These are phyloP conservation scores for Dendrolimus kikuchii DNA, from an alignment of 1,140 invertebrate genomes.

Conservation along the genomic window DNA sequence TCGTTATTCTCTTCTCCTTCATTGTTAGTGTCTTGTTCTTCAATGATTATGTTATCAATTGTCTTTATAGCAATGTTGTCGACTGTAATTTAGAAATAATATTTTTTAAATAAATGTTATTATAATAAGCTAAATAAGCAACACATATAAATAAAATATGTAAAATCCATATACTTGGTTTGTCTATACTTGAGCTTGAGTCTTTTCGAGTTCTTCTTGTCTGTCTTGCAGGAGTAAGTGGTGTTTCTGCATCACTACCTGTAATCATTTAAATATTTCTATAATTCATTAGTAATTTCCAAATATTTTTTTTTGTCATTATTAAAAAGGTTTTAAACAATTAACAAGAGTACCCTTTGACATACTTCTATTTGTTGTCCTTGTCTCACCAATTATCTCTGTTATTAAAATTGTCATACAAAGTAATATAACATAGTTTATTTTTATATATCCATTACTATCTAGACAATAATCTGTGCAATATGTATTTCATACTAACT, in stretches of 20 bases:
- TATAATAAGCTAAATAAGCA: background rate
- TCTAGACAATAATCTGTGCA: too few relatives aligned
- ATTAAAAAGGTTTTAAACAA: too few relatives aligned
- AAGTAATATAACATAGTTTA: too few relatives aligned
- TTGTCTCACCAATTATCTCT: too few relatives aligned
- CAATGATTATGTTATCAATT: constrained; percentile 31
- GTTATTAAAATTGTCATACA: too few relatives aligned
- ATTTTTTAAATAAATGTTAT: background rate
- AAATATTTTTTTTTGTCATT: too few relatives aligned
- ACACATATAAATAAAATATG: background rate
- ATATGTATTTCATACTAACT: too few relatives aligned
- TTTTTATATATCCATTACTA: too few relatives aligned
- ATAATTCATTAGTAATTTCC: background rate
- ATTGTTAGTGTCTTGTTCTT: constrained; percentile 35
- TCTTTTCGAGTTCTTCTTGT: constrained; percentile 51
- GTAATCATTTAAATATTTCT: constrained; percentile 8
- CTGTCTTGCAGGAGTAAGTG: constrained; percentile 40
- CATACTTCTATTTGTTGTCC: too few relatives aligned
- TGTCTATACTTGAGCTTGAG: constrained; percentile 49
- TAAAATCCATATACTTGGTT: constrained; percentile 26
- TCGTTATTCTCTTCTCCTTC: constrained; percentile 23
- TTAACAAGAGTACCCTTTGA: too few relatives aligned
- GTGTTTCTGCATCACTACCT: constrained; percentile 53
- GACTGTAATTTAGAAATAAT: constrained; percentile 18
- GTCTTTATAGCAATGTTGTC: constrained; percentile 18